Conservation (phyloP, 2,797 vertebrate species). For the Acipenser transmontanus region DNA sequence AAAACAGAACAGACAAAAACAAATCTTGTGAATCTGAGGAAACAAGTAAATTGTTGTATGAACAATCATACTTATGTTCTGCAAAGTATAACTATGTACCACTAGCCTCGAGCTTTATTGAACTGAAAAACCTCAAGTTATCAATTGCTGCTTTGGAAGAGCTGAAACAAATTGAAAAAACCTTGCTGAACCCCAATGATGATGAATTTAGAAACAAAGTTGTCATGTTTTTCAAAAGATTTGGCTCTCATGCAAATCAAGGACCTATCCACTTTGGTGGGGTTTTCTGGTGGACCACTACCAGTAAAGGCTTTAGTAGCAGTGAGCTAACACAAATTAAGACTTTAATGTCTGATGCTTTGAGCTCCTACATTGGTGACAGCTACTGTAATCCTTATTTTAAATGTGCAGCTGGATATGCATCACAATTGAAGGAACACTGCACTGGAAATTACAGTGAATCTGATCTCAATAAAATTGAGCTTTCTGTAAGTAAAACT, state of each 20-base stretch:
- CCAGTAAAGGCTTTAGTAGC: constrained; percentile 29
- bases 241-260: constrained; percentile 52
- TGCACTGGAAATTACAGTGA: rapidly evolving
- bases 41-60: no score
- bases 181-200: no score
- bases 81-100: no score
- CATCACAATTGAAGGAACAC: background rate
- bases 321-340: constrained; percentile 34
- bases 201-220: no score
- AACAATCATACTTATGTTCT: no score
- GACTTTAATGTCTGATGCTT: background rate
- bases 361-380: constrained; percentile 9
- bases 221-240: constrained; percentile 47
- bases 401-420: rapidly evolving
- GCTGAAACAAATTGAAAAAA: no score
- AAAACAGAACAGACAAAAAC: no score
- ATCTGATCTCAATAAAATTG: constrained; percentile 10
- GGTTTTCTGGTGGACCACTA: constrained; percentile 53
- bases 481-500: constrained; percentile 30
- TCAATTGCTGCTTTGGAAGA: no score
- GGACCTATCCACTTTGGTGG: constrained; percentile 55
- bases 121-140: no score
- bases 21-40: no score
- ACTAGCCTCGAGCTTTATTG: no score
- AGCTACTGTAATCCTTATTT: background rate